These are phyloP conservation scores for Pelobates fuscus DNA, from an alignment of 2,113 vertebrate genomes.

Conservation along the genomic window DNA sequence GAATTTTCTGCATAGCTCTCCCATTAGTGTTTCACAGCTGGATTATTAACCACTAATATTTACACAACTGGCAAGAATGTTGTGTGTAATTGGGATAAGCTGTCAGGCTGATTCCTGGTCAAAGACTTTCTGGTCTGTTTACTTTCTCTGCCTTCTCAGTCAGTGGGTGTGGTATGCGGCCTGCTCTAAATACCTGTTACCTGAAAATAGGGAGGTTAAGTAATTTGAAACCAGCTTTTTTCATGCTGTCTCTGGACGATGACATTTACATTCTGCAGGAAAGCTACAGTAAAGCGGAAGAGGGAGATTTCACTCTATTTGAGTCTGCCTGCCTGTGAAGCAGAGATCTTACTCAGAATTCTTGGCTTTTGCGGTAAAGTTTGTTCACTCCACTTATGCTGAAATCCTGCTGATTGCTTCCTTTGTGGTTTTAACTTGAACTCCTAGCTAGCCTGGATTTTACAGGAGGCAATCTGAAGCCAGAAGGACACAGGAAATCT, in stretches of 20 bases:
- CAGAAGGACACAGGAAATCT: slow-evolving; percentile 18
- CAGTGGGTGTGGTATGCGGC: slow-evolving; percentile 60
- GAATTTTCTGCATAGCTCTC: not conserved
- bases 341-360: not conserved
- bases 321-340: slow-evolving; percentile 14
- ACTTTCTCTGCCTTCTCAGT: slow-evolving; percentile 6
- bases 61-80: not conserved
- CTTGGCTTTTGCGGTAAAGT: not conserved
- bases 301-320: slow-evolving; percentile 27
- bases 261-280: slow-evolving; percentile 78
- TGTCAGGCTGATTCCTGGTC: not conserved
- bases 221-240: slow-evolving; percentile 86
- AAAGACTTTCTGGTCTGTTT: not conserved
- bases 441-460: not conserved
- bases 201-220: slow-evolving; percentile 60
- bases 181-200: slow-evolving; percentile 66
- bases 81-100: not conserved
- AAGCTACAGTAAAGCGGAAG: slow-evolving; percentile 64
- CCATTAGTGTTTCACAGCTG: not conserved
- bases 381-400: not conserved
- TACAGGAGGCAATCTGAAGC: not conserved
- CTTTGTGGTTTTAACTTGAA: not conserved
- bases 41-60: not conserved
- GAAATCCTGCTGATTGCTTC: not conserved
- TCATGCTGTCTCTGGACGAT: slow-evolving; percentile 65